Evolutionary conservation across 2,797 vertebrate species (phyloP).

Genomic region (Steatocranus sp.): DNA sequence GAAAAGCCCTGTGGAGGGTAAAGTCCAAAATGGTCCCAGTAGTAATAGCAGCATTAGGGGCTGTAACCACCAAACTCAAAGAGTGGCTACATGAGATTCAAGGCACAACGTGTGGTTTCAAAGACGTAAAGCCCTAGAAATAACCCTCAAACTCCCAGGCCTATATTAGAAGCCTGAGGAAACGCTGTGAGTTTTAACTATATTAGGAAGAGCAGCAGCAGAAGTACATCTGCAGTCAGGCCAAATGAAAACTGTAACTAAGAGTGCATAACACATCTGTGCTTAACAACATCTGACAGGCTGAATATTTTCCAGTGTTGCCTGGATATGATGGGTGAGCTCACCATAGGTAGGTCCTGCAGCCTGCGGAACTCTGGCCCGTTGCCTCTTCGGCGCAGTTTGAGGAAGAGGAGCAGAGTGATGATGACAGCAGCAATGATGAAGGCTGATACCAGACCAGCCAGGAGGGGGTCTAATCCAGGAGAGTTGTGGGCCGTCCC

Average conservation of each 20-base stretch:
- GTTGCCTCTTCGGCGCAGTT: conserved; percentile 77
- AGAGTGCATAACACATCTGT: background rate
- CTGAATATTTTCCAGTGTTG: background rate
- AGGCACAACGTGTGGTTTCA: background rate
- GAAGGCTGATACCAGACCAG: conserved; percentile 83
- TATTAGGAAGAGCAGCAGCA: background rate
- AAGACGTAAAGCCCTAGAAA: background rate
- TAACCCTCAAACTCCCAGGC: background rate
- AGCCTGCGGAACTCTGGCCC: conserved; percentile 84
- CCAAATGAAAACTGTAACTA: background rate
- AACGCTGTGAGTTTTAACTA: background rate
- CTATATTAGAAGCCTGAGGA: background rate
- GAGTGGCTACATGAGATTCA: background rate
- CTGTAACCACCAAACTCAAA: background rate
- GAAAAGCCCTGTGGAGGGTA: background rate
- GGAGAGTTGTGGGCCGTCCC: conserved; percentile 7
- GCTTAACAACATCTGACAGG: background rate
- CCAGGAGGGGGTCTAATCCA: conserved; percentile 79
- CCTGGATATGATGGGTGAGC: background rate
- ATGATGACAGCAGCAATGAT: conserved; percentile 79
- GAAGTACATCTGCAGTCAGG: background rate
- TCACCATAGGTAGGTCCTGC: conserved; percentile 92
- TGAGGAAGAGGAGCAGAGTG: conserved; percentile 83
- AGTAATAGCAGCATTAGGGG: background rate
- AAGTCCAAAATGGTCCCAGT: background rate